Base-by-base conservation (phyloP, 2,888 invertebrate genomes). In the Diabrotica balteata region DNA sequence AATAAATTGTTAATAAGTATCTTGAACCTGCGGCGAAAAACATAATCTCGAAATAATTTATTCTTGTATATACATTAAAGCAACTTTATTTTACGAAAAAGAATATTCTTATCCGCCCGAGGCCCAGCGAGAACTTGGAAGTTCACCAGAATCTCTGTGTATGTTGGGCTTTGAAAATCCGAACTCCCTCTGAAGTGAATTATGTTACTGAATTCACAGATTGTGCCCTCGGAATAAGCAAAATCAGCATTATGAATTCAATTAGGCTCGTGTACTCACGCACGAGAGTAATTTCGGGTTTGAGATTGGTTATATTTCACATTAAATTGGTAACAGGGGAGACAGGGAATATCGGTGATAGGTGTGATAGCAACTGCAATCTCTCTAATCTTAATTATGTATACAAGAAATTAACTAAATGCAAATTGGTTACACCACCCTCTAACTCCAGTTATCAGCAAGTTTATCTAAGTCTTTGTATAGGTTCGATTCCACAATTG, bases 201-300 rank as follows among this genome's bases (percentile, higher is more conserved):
- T 44, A 42, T 55, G 43, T 55, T 44, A 11, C 55, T 44, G n/a
- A 55, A 55, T 44, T 55, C 43, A 55, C 55, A 55, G 55, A 55
- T 55, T 55, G 55, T 55, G 43, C 43, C n/a, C 44, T 10, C 42
- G 55, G 43, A 55, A 55, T 55, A 42, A 55, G 55, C 55, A 55
- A 55, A 43, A 55, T 62, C 47, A 54, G 54, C 62, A 47, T 62
- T 54, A 54, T 62, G 53, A 62, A 62, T 62, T 62, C 62, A 62
- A 62, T 62, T 62, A 61, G 51, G 11, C 17, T 45, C 51, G 52
- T 45, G 22, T 51, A 62, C 62, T 53, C 53, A 54, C 46, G 47
- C 53, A 54, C 54, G 46, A 22, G 61, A 51, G 44, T 52, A 61
- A 61, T 61, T 61, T 45, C 50, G n/a, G 62, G 45, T 62, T 62